Conservation (phyloP, 2,888 invertebrate species). For the Parnassius apollo region DNA sequence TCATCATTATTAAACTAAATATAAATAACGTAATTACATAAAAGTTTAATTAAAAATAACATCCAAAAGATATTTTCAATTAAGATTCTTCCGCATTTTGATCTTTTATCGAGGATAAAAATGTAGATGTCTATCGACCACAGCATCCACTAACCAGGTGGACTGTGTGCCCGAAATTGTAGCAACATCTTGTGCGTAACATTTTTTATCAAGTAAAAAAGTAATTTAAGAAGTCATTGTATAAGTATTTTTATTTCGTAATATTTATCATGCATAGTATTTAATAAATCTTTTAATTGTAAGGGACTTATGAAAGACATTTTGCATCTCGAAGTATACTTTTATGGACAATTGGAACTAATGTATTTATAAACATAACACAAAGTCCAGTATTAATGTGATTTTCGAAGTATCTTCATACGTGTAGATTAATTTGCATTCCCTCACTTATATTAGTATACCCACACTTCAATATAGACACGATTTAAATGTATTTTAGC, state of each 20-base stretch:
- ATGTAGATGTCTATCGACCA: no score
- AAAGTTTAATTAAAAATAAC: not conserved
- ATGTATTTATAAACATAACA: constrained; percentile 13
- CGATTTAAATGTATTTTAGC: not conserved
- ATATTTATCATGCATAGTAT: not conserved
- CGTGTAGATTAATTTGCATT: constrained; percentile 15
- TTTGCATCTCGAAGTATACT: constrained; percentile 15
- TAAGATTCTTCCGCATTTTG: no score
- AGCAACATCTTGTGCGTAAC: not conserved
- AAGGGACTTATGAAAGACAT: constrained; percentile 27
- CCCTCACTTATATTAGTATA: constrained; percentile 8
- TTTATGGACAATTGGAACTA: constrained; percentile 9
- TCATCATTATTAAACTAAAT: no score
- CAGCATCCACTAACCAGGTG: no score
- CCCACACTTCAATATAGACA: not conserved
- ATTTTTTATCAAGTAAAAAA: not conserved
- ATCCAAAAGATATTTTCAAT: not conserved
- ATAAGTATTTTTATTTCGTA: not conserved
- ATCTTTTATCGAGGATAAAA: no score
- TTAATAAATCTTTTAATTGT: constrained; percentile 1
- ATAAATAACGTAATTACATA: not conserved
- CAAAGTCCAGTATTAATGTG: constrained; percentile 31
- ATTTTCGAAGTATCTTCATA: constrained; percentile 1
- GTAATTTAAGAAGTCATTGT: not conserved
- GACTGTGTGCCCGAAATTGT: not conserved